A percentile compares a stretch with the other conserved stretches of the same genome.
Evolutionary conservation across 2,113 vertebrate species (phyloP).

Genomic region (Protomyctophum bolini): DNA sequence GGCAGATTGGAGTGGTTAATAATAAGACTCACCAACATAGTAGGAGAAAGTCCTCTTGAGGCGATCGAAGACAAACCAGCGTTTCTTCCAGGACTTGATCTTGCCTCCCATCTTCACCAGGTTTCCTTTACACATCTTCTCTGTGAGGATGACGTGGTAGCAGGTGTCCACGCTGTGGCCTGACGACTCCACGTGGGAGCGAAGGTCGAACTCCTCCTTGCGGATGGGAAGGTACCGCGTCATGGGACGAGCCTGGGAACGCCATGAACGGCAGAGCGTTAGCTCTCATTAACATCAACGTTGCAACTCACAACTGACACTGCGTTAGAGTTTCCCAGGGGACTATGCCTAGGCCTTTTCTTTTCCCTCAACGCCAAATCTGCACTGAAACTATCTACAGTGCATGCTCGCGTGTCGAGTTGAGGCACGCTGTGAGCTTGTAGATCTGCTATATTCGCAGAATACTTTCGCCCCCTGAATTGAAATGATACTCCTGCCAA

Average conservation of each 20-base stretch:
- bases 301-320: too few relatives aligned
- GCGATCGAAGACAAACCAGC: conserved; percentile 99
- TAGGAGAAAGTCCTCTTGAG: conserved; percentile 96
- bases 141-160: conserved; percentile 87
- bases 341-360: too few relatives aligned
- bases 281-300: too few relatives aligned
- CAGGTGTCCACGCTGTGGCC: conserved; percentile 94
- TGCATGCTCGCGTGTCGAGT: too few relatives aligned
- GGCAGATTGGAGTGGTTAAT: too few relatives aligned
- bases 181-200: conserved; percentile 90
- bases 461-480: too few relatives aligned
- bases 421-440: too few relatives aligned
- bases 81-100: conserved; percentile 99
- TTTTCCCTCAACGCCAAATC: too few relatives aligned
- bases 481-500: too few relatives aligned
- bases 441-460: too few relatives aligned
- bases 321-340: too few relatives aligned
- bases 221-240: conserved; percentile 95
- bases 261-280: background rate
- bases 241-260: conserved; percentile 88
- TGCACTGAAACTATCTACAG: too few relatives aligned
- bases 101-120: conserved; percentile 99
- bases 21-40: conserved; percentile 83
- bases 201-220: conserved; percentile 96
- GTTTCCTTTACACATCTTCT: conserved; percentile 97